These are phyloP conservation scores for Xanthia togata DNA, from an alignment of 2,888 invertebrate species.

Conservation along the genomic window DNA sequence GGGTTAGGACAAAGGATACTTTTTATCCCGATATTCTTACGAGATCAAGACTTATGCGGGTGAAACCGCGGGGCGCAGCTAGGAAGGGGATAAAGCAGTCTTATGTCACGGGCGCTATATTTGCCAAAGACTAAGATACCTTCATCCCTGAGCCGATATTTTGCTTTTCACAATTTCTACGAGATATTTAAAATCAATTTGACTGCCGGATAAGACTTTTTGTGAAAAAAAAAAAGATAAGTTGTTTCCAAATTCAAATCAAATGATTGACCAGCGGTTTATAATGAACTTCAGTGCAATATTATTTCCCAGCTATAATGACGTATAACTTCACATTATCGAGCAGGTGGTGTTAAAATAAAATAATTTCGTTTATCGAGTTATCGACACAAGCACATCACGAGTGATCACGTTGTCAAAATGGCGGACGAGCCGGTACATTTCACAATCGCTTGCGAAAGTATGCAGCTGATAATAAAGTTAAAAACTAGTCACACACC, in stretches of 20 bases:
- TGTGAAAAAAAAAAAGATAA: neutral
- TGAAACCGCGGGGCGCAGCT: too few relatives aligned
- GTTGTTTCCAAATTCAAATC: neutral
- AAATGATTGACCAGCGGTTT: neutral
- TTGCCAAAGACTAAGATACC: neutral
- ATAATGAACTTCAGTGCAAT: neutral
- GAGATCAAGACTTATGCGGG: too few relatives aligned
- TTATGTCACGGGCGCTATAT: neutral
- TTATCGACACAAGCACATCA: slow-evolving; percentile 9
- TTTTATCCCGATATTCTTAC: too few relatives aligned
- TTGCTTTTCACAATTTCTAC: neutral
- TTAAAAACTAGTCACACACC: slow-evolving; percentile 10
- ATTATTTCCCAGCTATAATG: neutral
- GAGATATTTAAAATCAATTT: neutral
- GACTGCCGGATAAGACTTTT: neutral
- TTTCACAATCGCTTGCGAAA: slow-evolving; percentile 35
- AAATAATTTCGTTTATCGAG: neutral
- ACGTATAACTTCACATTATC: neutral
- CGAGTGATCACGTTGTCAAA: slow-evolving; percentile 15
- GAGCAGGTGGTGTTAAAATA: neutral
- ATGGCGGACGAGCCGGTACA: slow-evolving; percentile 29
- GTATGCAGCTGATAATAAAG: slow-evolving; percentile 21
- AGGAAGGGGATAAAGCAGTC: neutral
- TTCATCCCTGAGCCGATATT: neutral
- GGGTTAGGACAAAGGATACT: too few relatives aligned